A percentile compares a stretch with the other conserved stretches of the same genome.
phyloP scores from a whole-genome alignment of 2,113 vertebrate species.

The Mesembrinibis cayennensis region DNA sequence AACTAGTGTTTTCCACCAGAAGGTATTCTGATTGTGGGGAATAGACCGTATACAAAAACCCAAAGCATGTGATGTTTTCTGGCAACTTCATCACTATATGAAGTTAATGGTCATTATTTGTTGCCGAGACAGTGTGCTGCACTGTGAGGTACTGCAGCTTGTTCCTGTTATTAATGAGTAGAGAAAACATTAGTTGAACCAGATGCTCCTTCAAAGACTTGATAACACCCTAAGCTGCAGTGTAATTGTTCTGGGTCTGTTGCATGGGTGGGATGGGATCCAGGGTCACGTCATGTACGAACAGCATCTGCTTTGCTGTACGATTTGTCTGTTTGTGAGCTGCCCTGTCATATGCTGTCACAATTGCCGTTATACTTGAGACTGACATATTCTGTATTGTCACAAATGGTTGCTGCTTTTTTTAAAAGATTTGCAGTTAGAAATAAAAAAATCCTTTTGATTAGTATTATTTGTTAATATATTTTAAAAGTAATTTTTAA shows the following conservation, averaged over 20 bases:
- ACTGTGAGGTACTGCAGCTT: slow-evolving; percentile 34
- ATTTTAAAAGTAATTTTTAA: neutral
- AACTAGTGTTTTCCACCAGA: neutral
- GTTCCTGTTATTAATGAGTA: slow-evolving; percentile 47
- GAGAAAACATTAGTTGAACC: neutral
- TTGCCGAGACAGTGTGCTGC: neutral
- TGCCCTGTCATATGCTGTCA: neutral
- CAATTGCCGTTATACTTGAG: neutral
- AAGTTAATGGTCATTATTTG: slow-evolving; percentile 26
- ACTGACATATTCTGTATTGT: neutral
- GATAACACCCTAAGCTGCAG: neutral
- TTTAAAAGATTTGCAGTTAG: neutral
- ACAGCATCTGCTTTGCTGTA: neutral
- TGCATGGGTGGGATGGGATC: neutral
- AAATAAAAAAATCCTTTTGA: neutral
- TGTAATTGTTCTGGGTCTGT: neutral
- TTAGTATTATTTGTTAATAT: neutral
- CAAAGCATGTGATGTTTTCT: slow-evolving; percentile 40
- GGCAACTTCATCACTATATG: neutral
- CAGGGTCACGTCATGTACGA: neutral
- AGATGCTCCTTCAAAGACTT: slow-evolving; percentile 1
- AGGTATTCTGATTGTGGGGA: neutral
- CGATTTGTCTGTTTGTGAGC: neutral
- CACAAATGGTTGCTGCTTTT: neutral
- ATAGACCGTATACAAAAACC: neutral